Percentiles rank a stretch among this genome's conserved stretches.
Evolutionary conservation across 2,888 invertebrate genomes (phyloP).

Genomic region (Dendrolimus pini): DNA sequence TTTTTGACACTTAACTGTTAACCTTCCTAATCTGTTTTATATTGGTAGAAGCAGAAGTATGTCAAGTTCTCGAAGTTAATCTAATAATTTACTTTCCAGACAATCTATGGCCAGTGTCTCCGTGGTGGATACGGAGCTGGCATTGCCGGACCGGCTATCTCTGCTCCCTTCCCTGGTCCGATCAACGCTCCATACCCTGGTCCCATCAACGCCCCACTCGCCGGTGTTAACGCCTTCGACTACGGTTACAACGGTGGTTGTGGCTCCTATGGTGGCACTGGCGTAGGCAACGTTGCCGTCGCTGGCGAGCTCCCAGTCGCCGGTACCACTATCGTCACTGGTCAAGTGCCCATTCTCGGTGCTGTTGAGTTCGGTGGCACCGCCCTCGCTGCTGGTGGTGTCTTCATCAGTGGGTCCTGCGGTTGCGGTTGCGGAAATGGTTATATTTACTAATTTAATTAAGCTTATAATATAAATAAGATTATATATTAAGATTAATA

Average conservation of each 20-base stretch:
- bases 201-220: background rate
- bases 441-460: conserved; percentile 2
- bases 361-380: conserved; percentile 17
- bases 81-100: background rate
- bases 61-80: no score
- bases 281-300: conserved; percentile 24
- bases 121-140: background rate
- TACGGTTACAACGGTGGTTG: conserved; percentile 7
- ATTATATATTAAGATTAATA: no score
- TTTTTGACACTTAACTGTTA: no score
- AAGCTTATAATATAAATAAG: no score
- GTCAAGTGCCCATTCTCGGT: conserved; percentile 20
- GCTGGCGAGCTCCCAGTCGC: conserved; percentile 29
- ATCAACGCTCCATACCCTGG: background rate
- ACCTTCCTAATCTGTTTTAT: no score
- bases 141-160: background rate
- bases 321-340: conserved; percentile 20
- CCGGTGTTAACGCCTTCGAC: background rate
- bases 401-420: conserved; percentile 17
- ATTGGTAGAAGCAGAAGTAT: no score
- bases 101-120: background rate
- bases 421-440: conserved; percentile 12
- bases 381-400: conserved; percentile 15
- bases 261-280: conserved; percentile 20
- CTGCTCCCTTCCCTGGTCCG: background rate